phyloP scores from a whole-genome alignment of 2,113 vertebrate species.

The Sander vitreus region DNA sequence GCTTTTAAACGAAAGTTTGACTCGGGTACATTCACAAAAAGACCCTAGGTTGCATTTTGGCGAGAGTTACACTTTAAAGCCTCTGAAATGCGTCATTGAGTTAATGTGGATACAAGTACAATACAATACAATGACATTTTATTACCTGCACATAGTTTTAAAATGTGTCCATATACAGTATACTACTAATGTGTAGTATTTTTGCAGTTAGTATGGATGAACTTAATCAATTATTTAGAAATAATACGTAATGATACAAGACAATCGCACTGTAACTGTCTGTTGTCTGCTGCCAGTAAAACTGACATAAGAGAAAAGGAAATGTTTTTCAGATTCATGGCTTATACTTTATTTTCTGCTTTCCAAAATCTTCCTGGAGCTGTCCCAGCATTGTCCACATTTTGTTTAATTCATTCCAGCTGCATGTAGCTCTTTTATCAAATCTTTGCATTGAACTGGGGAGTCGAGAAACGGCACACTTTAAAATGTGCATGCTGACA shows the following conservation, averaged over 20 bases:
- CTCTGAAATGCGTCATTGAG: neutral
- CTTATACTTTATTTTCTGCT: slow-evolving; percentile 24
- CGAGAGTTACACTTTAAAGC: neutral
- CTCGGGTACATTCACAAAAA: no score
- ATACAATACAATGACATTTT: no score
- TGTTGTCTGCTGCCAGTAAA: neutral
- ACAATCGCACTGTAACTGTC: neutral
- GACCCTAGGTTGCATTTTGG: no score
- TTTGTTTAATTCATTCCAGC: slow-evolving; percentile 23
- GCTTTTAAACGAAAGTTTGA: no score
- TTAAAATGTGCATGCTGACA: neutral
- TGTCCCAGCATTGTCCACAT: slow-evolving; percentile 25
- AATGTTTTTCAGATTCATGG: slow-evolving; percentile 38
- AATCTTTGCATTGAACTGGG: neutral
- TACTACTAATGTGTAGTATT: neutral
- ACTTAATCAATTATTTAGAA: neutral
- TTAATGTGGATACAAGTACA: no score
- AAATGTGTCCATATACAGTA: neutral
- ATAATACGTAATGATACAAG: neutral
- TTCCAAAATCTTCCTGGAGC: slow-evolving; percentile 40
- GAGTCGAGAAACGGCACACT: neutral
- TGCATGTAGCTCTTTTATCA: neutral
- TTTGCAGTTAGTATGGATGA: neutral
- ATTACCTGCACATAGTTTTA: neutral
- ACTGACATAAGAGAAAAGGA: neutral